Evolutionary conservation across 2,113 vertebrate genomes (phyloP), one percentile per base, ranked within the genome.

Genomic region (Cacatua alba): DNA sequence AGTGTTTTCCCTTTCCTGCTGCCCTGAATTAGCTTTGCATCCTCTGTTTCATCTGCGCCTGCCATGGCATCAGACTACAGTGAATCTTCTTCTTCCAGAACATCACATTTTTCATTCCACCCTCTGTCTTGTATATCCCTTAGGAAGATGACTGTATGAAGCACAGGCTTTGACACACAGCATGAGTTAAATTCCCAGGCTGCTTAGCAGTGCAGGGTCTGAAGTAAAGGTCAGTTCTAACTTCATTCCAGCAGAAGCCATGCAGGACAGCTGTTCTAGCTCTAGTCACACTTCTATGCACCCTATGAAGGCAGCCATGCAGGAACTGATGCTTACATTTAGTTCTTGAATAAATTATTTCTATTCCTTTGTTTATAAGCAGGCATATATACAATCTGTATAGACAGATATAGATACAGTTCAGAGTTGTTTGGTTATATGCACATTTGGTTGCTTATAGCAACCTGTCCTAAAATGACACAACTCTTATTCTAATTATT

Each of bases 41-140:
- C 0, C 0, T 29, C 44, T 63, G 3, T 37, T 74, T 86, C 1
- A 0, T 52, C 51, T 35, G 4, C 4, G 0, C 28, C 17, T 2
- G 2, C 20, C 33, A 16, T 26, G n/a, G 24, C 1, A 0, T 62
- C 41, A 59, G n/a, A 43, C 25, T 57, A 44, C 20, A 62, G 25
- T 25, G 6, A 53, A 15, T 19, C 26, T 67, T 78, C 16, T 78
- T 20, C 24, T 77, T 72, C 41, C 24, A 94, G 51, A 53, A 53
- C 6, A 43, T 19, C 23, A 57, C 11, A 21, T 14, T 84, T 90
- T 86, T 81, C 17, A 25, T 74, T 52, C 41, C 0, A 2, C 19
- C 2, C 7, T 71, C 48, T 82, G 8, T 53, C 25, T 28, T 64
- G 72, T 21, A 17, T 53, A 23, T 79, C n/a, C 17, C 17, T 48